Base-by-base conservation (phyloP, 2,113 vertebrate species). In the Actinemys pallida region DNA sequence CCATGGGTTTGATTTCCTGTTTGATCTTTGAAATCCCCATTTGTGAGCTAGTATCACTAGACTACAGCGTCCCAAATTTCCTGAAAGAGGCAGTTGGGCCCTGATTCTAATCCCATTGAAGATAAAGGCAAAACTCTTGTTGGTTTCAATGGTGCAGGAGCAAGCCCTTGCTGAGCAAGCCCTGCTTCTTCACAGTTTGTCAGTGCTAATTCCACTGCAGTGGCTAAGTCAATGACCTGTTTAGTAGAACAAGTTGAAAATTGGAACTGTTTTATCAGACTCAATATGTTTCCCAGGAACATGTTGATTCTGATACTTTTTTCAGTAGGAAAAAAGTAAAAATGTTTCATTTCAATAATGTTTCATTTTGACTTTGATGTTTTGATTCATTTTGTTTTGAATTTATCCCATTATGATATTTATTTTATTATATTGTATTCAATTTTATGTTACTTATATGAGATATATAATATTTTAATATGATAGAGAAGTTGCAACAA, bases 51-150 rank as follows among this genome's bases (percentile, higher is more conserved):
- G 7, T 5, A 0, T 57, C 5, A 84, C 90, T 45, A 42, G 20
- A 69, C 11, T 35, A 84, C 7, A 22, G 81, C 49, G 35, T 80
- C 7, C 83, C 47, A 57, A 88, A 53, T 3, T 1, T 14, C 45
- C 0, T 49, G 59, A 89, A 87, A 24, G 2, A 4, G 2, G 8
- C 5, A 10, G 5, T 19, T 47, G 1, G 25, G 19, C 42, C 25
- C 83, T 83, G 13, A 45, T 3, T n/a, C 6, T 54, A 62, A 29
- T 62, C 11, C 57, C n/a, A 20, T 39, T 81, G 35, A 72, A 22
- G 5, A 14, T 3, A 50, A 84, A 86, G 90, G 0, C 1, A 79
- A 75, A 5, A 25, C 2, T 72, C 4, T 54, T 59, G 1, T 49
- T 53, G 5, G 6, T 35, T 12, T 81, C 17, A 1, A 1, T 53